Conservation (phyloP, 2,113 vertebrate species). For the Passer domesticus region DNA sequence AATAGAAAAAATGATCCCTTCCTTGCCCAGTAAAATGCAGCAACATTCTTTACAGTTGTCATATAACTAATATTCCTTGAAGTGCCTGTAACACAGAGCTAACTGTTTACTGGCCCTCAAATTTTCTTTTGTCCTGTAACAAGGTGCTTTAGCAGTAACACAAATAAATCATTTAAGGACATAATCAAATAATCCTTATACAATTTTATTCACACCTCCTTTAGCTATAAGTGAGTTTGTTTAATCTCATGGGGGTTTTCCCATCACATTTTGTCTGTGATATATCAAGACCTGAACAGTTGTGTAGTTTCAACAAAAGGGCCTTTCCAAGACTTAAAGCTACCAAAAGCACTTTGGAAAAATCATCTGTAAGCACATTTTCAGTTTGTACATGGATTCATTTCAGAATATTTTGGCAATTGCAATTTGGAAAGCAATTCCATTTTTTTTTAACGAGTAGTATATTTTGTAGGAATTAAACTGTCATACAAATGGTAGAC, state of each 20-base stretch:
- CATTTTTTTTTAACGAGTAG: not conserved
- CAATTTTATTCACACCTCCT: not conserved
- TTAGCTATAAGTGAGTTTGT: constrained; percentile 1
- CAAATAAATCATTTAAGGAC: constrained; percentile 2
- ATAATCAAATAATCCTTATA: not conserved
- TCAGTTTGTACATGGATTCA: not conserved
- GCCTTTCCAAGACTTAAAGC: not conserved
- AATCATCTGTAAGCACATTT: not conserved
- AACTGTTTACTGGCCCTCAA: not conserved
- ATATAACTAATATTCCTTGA: not conserved
- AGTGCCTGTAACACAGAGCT: not conserved
- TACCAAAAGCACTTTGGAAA: not conserved
- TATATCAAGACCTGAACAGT: not conserved
- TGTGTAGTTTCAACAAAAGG: not conserved
- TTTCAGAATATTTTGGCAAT: constrained; percentile 17
- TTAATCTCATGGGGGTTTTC: not conserved
- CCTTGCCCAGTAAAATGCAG: not conserved
- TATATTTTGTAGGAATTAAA: not conserved
- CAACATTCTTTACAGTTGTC: not conserved
- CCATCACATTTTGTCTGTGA: not conserved
- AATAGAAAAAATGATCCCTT: not conserved
- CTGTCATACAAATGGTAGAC: not conserved
- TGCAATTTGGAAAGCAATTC: not conserved
- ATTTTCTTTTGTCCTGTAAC: constrained; percentile 22
- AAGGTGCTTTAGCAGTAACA: constrained; percentile 18